Evolutionary conservation across 2,113 vertebrate genomes (phyloP), one percentile per base, ranked within the genome.

Genomic region (Paradisaea rubra): DNA sequence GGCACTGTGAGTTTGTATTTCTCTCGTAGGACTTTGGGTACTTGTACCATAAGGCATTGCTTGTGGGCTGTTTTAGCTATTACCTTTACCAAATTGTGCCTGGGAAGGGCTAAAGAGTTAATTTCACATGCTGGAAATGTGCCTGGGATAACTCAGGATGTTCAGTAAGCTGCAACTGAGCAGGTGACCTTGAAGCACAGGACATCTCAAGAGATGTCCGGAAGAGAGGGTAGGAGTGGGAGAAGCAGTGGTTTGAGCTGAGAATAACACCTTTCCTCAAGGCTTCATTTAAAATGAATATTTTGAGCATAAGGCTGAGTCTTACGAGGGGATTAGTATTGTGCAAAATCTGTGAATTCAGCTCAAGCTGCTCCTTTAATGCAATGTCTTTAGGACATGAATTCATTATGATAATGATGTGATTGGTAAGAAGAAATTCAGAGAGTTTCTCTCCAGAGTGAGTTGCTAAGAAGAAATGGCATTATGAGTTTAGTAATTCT

Each of bases 351-450:
- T 84, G 66, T 91, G 87, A 96, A 92, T 95, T 96, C 85, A 93
- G 92, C 4, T 17, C 6, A 33, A 84, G 61, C 66, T 5, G 21
- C 22, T 82, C 66, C 81, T 94, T 96, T 94, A 96, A 95, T 78
- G 73, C 17, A 2, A 81, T 95, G 79, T 95, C 88, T 97, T 94
- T 73, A 94, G 97, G 93, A 95, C 39, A 83, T 93, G 74, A 97
- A 91, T 86, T 96, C 66, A 88, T 97, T 95, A 95, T 86, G 44
- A 59, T 95, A 93, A 95, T 68, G 49, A 96, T 61, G 59, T 92
- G 88, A 95, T 87, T 87, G 91, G 86, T 88, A 94, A 94, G 87
- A 66, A 94, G 81, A 96, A 90, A 78, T 93, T 91, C 91, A 93
- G 95, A 83, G 78, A 33, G 50, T 89, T 95, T 97, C 94, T 81